Base-by-base conservation (phyloP, 2,113 vertebrate species). In the Megalops atlanticus region DNA sequence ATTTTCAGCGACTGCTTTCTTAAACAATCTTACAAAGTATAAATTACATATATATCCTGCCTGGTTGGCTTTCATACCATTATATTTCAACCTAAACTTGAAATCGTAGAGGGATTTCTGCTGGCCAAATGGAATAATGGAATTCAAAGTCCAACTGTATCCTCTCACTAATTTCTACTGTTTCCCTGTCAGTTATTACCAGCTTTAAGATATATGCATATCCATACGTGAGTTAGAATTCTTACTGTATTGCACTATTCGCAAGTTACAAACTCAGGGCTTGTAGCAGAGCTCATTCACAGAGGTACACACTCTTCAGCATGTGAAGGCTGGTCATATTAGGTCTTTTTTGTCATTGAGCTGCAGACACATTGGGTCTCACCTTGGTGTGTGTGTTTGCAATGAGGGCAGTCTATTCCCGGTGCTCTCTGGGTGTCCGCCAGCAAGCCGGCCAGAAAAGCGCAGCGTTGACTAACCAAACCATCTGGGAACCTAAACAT, bases 401-500 rank as follows among this genome's bases (percentile, higher is more conserved):
- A 79, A 76, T 81, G 76, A 40, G 77, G 45, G 82, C 79, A 80
- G 78, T 31, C 82, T 45, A 16, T 58, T 81, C 79, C 58, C 78
- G 80, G 82, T 72, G 82, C 80, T 77, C 21, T 68, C 80, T 85
- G 84, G 84, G 80, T 52, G 78, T 80, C 79, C 75, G 84, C 80
- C 87, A 84, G n/a, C n/a, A n/a, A n/a, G 80, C 70, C 83, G 64
- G 71, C 76, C 45, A 70, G 80, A 72, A 81, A 80, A 84, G 70
- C 74, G 24, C 79, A 80, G 77, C 79, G 21, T 80, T 85, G 33
- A 69, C 68, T 69, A 78, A 40, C 80, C 76, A 81, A 75, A 77
- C 85, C 82, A 78, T 82, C 79, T 79, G 73, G 76, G 80, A 87
- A 76, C 71, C 81, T 78, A 86, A 82, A 83, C 78, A 75, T 80